Base-by-base conservation (phyloP, 2,113 vertebrate species). In the Fregata magnificens region DNA sequence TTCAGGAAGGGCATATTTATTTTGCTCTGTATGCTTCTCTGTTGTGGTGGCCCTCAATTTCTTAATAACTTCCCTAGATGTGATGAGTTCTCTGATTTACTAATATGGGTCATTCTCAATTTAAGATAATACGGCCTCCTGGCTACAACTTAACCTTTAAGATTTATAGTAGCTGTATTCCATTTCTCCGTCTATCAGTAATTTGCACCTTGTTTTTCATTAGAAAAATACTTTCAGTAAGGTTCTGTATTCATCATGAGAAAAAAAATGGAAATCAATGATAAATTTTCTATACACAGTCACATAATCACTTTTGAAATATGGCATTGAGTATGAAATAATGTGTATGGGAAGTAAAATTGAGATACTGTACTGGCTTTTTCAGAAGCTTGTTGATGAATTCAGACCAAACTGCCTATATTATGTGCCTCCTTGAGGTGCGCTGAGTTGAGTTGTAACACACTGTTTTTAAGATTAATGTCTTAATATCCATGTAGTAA, bases 401-500 rank as follows among this genome's bases (percentile, higher is more conserved):
- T 82, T 85, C 49, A 45, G 11, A 25, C n/a, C 5, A 3, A 88
- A 29, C 62, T 63, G 52, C 17, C 17, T 63, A 5, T 71, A 70
- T 47, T 78, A 52, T 21, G 38, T 88, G 22, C 32, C 18, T 84
- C 16, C 28, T 34, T 73, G 62, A 74, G 59, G 31, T 49, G 25
- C 0, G 0, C 70, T 15, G 45, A 84, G 62, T 45, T 0, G 3
- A 70, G 40, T 40, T 77, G 32, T 80, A 42, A 40, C 22, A 42
- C 12, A 3, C 19, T 55, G 22, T 10, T 88, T 88, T 82, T 62
- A 82, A 67, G 69, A 73, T 49, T 19, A 65, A 8, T 65, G 25
- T 74, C 29, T 42, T 62, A 52, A 63, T 52, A 63, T 38, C 58
- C n/a, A 42, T 22, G 6, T 21, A 88, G 36, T 45, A 81, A 66